Evolutionary conservation across 2,888 invertebrate genomes (phyloP).

Genomic region (Ophioninae sp.): DNA sequence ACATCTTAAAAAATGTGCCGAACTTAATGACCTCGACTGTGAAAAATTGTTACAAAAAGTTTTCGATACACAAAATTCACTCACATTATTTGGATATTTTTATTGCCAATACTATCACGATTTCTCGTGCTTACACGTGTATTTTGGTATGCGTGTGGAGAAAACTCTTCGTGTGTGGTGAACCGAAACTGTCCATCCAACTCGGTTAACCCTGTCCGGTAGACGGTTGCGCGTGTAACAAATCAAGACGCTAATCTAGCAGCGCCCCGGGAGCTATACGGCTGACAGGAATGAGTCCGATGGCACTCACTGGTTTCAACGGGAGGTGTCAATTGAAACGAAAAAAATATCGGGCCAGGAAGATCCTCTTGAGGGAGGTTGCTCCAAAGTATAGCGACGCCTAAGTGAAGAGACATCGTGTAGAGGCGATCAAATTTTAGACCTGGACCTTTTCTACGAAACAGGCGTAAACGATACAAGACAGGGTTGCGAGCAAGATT

Average conservation of each 20-base stretch:
- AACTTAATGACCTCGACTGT: too few relatives aligned
- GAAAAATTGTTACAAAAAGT: too few relatives aligned
- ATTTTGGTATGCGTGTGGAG: conserved; percentile 19
- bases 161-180: conserved; percentile 21
- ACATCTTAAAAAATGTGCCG: too few relatives aligned
- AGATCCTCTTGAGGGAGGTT: conserved; percentile 26
- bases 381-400: conserved; percentile 36
- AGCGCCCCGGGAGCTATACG: conserved; percentile 12
- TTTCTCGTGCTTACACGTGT: too few relatives aligned
- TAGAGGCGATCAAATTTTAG: conserved; percentile 25
- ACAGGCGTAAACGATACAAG: conserved; percentile 7
- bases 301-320: neutral
- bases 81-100: too few relatives aligned
- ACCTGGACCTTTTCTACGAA: conserved; percentile 23
- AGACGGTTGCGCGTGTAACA: conserved; percentile 11
- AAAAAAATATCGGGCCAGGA: conserved; percentile 22
- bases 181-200: conserved; percentile 35
- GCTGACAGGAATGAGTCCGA: conserved; percentile 8
- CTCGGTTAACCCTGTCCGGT: conserved; percentile 31
- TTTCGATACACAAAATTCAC: too few relatives aligned
- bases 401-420: conserved; percentile 11
- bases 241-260: conserved; percentile 4
- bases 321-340: conserved; percentile 39
- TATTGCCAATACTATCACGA: too few relatives aligned
- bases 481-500: conserved; percentile 1